Conservation (phyloP, 2,113 vertebrate species). For the Esox niger region DNA sequence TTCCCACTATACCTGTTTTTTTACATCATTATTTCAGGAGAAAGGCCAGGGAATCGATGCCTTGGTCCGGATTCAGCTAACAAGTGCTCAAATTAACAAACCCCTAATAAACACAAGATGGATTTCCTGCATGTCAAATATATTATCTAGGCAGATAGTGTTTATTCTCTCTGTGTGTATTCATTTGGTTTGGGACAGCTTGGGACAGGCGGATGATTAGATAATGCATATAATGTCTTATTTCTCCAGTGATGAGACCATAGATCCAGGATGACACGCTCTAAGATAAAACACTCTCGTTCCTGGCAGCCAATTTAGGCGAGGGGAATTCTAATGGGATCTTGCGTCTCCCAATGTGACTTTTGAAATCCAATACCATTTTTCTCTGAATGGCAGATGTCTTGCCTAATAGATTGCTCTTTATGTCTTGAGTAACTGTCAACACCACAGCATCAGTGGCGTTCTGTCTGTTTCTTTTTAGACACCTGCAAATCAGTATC, state of each 20-base stretch:
- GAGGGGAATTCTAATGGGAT: constrained; percentile 53
- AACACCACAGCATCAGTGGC: no score
- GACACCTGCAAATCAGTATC: no score
- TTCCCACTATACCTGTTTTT: not conserved
- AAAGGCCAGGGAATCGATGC: constrained; percentile 11
- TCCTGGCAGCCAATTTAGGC: constrained; percentile 56
- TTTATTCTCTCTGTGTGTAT: constrained; percentile 57
- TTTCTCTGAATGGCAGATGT: constrained; percentile 55
- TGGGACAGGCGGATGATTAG: constrained; percentile 56
- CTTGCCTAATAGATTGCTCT: constrained; percentile 40
- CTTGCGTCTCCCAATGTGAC: constrained; percentile 49
- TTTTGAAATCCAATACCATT: constrained; percentile 57
- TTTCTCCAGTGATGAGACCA: constrained; percentile 68
- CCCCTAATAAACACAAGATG: constrained; percentile 56
- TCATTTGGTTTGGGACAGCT: constrained; percentile 40
- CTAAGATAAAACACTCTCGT: constrained; percentile 67
- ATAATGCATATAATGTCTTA: constrained; percentile 57
- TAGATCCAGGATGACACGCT: constrained; percentile 66
- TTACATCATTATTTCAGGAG: not conserved
- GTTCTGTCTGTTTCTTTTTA: no score
- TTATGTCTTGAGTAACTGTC: no score
- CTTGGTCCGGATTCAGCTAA: constrained; percentile 23
- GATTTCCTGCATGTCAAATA: constrained; percentile 43
- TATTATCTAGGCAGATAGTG: constrained; percentile 52
- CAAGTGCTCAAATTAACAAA: constrained; percentile 35